Conservation (phyloP, 2,888 invertebrate genomes). For the Tortricodes alternella region DNA sequence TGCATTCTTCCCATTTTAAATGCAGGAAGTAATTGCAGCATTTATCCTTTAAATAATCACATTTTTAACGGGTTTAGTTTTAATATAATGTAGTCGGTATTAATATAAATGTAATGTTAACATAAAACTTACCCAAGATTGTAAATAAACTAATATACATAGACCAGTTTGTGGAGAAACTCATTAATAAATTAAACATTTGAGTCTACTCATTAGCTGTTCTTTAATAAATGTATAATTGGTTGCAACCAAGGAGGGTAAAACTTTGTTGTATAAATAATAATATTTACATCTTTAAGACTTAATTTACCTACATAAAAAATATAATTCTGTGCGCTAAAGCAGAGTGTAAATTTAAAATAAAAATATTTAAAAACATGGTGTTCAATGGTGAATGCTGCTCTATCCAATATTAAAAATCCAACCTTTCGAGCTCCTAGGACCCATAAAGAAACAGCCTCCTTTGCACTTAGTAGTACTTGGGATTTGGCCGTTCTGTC, state of each 20-base stretch:
- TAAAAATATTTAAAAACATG: slow-evolving; percentile 33
- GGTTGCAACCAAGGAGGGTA: background rate
- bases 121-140: no score
- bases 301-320: background rate
- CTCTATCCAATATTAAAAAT: slow-evolving; percentile 47
- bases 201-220: no score
- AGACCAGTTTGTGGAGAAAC: no score
- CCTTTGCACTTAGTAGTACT: slow-evolving; percentile 95
- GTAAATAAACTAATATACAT: no score
- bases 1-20: no score
- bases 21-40: no score
- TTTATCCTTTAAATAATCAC: no score
- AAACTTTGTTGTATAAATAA: background rate
- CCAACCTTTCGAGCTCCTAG: slow-evolving; percentile 96
- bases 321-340: slow-evolving; percentile 35
- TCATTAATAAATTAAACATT: no score
- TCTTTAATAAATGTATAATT: no score
- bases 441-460: slow-evolving; percentile 96
- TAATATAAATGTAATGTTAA: no score
- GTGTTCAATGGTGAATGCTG: slow-evolving; percentile 56
- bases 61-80: no score
- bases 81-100: no score
- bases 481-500: slow-evolving; percentile 87
- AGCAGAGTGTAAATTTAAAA: slow-evolving; percentile 51
- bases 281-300: background rate